phyloP scores from a whole-genome alignment of 2,113 vertebrate species.

The Menidia beryllina region DNA sequence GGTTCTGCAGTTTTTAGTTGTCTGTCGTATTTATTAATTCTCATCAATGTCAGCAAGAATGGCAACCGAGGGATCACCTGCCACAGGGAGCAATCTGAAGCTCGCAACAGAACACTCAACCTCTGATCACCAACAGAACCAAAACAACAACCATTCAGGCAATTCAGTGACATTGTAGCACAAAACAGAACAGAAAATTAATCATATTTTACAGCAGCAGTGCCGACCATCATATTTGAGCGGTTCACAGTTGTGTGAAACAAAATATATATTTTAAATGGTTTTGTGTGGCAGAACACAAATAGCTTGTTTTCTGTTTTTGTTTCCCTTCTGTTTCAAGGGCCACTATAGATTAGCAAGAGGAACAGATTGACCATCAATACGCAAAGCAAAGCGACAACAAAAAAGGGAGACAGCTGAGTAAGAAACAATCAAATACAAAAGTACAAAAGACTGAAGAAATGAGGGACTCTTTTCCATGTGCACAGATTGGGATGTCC shows the following conservation, averaged over 20 bases:
- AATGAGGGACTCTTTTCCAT: conserved; percentile 52
- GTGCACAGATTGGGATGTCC: conserved; percentile 51
- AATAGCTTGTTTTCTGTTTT: too few relatives aligned
- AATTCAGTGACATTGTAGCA: background rate
- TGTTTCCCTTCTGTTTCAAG: background rate
- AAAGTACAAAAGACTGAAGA: conserved; percentile 29
- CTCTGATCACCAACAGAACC: too few relatives aligned
- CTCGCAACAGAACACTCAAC: too few relatives aligned
- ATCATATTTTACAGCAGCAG: too few relatives aligned
- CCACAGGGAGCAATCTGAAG: background rate
- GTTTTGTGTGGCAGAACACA: too few relatives aligned
- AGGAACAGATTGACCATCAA: conserved; percentile 22
- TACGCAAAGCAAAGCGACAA: background rate
- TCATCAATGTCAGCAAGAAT: background rate
- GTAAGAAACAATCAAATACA: conserved; percentile 35
- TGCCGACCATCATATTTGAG: too few relatives aligned
- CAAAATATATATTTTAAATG: too few relatives aligned
- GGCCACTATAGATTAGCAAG: conserved; percentile 12
- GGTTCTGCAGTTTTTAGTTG: background rate
- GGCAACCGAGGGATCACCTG: background rate
- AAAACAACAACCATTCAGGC: too few relatives aligned
- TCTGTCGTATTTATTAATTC: background rate
- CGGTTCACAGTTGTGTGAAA: too few relatives aligned
- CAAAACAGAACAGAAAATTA: background rate
- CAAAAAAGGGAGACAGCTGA: conserved; percentile 41